phyloP scores from a whole-genome alignment of 2,888 invertebrate genomes.

The Acleris sparsana region DNA sequence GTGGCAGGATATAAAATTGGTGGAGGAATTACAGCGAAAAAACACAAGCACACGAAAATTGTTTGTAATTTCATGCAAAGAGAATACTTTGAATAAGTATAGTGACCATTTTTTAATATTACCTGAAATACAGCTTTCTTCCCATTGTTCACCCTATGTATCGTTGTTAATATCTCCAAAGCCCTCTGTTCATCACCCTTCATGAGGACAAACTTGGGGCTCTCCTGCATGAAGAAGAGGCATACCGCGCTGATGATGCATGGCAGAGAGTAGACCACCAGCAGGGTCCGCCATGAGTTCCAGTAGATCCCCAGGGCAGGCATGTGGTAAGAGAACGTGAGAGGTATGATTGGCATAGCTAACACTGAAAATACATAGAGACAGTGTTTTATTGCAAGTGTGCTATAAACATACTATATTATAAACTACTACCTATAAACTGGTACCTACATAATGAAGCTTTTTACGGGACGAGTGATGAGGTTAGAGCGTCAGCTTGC shows the following conservation, averaged over 20 bases:
- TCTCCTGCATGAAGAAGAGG: constrained; percentile 86
- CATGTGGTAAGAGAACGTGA: constrained; percentile 64
- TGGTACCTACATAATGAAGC: too few species aligned
- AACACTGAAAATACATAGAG: constrained; percentile 70
- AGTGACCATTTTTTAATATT: too few species aligned
- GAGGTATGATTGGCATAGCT: constrained; percentile 86
- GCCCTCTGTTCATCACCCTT: constrained; percentile 83
- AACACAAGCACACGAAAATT: too few species aligned
- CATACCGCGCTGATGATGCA: constrained; percentile 83
- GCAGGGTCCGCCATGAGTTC: constrained; percentile 89
- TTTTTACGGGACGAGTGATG: too few species aligned
- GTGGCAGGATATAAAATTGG: too few species aligned
- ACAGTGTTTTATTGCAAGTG: neutral
- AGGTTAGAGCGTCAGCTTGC: too few species aligned
- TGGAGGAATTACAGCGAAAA: too few species aligned
- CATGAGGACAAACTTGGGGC: constrained; percentile 88
- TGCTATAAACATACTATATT: too few species aligned
- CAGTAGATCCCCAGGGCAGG: constrained; percentile 76
- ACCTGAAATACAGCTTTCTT: constrained; percentile 23
- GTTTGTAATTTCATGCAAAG: too few species aligned
- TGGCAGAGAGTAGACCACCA: constrained; percentile 85
- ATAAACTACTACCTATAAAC: too few species aligned
- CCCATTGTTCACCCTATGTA: constrained; percentile 59
- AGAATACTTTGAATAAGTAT: too few species aligned
- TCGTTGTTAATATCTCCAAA: constrained; percentile 62